A percentile compares a stretch with the other conserved stretches of the same genome.
Conservation (phyloP, 2,888 invertebrate species). For the Oscheius sp. region DNA sequence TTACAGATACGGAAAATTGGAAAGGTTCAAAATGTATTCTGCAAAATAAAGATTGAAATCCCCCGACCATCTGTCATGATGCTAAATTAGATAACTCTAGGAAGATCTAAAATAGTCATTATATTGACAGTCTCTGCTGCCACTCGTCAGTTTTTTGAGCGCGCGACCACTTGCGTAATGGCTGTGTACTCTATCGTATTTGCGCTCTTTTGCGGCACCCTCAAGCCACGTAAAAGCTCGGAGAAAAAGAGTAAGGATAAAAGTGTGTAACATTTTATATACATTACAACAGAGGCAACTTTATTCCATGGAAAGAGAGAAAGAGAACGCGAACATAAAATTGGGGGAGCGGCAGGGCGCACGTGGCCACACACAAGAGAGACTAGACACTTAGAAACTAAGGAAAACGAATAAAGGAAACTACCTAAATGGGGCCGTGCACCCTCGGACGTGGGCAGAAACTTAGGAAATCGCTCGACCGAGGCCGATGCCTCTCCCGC, state of each 20-base stretch:
- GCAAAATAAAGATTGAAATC: too few species aligned
- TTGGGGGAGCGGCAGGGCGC: slow-evolving; percentile 5
- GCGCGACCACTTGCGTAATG: slow-evolving; percentile 1
- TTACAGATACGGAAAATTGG: too few species aligned
- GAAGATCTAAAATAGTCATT: too few species aligned
- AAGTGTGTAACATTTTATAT: slow-evolving; percentile 27
- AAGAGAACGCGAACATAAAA: slow-evolving; percentile 1
- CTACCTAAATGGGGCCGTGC: slow-evolving; percentile 27
- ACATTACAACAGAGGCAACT: slow-evolving; percentile 30
- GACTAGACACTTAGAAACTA: background rate
- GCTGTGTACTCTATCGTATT: slow-evolving; percentile 20
- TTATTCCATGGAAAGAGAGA: slow-evolving; percentile 18
- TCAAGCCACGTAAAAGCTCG: background rate
- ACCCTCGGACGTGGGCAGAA: slow-evolving; percentile 23
- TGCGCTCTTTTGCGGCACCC: slow-evolving; percentile 23
- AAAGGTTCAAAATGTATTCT: too few species aligned
- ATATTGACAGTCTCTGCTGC: too few species aligned
- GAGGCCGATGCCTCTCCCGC: background rate
- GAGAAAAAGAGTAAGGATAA: slow-evolving; percentile 2
- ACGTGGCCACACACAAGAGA: slow-evolving; percentile 12
- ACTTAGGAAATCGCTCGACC: slow-evolving; percentile 28
- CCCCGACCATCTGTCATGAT: too few species aligned
- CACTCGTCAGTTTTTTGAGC: too few species aligned
- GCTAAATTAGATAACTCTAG: too few species aligned
- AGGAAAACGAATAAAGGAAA: background rate